Evolutionary conservation across 2,113 vertebrate genomes (phyloP).

Genomic region (Pachypanchax playfairii): DNA sequence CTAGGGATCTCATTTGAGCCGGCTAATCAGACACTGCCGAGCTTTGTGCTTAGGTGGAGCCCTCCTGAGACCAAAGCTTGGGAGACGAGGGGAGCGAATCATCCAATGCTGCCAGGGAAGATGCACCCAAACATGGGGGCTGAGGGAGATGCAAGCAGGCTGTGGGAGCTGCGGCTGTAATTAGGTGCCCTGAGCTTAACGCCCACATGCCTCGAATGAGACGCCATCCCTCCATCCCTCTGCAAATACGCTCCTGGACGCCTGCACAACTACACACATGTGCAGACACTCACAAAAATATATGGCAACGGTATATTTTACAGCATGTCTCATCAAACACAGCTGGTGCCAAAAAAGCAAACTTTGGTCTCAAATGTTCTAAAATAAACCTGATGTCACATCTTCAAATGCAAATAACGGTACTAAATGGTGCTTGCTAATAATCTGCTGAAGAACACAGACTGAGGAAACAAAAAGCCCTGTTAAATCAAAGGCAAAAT

Average conservation of each 20-base stretch:
- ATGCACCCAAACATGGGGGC: conserved; percentile 75
- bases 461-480: no score
- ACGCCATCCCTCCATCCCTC: conserved; percentile 46
- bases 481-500: not conserved
- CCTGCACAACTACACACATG: conserved; percentile 27
- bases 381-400: not conserved
- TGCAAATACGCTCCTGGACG: conserved; percentile 52
- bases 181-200: conserved; percentile 71
- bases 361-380: no score
- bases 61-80: conserved; percentile 59
- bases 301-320: conserved; percentile 1
- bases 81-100: conserved; percentile 46
- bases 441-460: no score
- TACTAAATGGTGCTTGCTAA: no score
- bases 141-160: conserved; percentile 56
- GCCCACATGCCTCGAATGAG: conserved; percentile 66
- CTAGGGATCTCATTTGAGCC: conserved; percentile 70
- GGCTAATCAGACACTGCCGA: conserved; percentile 60
- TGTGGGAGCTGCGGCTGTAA: conserved; percentile 65
- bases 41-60: conserved; percentile 58
- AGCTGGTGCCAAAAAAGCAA: not conserved
- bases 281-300: not conserved
- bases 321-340: not conserved
- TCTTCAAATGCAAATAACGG: no score
- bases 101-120: conserved; percentile 60